Evolutionary conservation across 2,113 vertebrate species (phyloP).

Genomic region (Electrona antarctica): DNA sequence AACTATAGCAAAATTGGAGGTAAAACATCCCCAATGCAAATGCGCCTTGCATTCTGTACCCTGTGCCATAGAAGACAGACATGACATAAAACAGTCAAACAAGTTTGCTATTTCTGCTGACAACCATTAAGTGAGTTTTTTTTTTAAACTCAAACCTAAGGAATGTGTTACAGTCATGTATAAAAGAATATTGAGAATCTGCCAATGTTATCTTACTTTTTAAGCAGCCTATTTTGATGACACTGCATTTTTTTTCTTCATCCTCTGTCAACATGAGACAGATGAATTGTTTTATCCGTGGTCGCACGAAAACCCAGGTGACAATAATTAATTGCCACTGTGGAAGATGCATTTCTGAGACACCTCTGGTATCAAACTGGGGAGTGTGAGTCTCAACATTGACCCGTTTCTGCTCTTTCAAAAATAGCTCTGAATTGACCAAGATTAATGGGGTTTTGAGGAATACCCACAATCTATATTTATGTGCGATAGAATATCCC

Average conservation of each 20-base stretch:
- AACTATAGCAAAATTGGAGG: too few relatives aligned
- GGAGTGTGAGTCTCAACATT: slow-evolving; percentile 68
- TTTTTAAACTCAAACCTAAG: too few relatives aligned
- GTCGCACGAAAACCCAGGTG: slow-evolving; percentile 63
- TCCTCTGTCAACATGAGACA: slow-evolving; percentile 44
- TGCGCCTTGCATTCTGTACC: too few relatives aligned
- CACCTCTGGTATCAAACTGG: slow-evolving; percentile 59
- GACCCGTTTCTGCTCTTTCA: slow-evolving; percentile 78
- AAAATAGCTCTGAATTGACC: slow-evolving; percentile 81
- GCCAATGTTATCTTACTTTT: slow-evolving; percentile 37
- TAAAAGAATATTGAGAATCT: slow-evolving; percentile 27
- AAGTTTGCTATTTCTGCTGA: too few relatives aligned
- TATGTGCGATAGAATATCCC: slow-evolving; percentile 63
- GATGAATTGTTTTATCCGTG: slow-evolving; percentile 68
- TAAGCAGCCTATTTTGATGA: slow-evolving; percentile 64
- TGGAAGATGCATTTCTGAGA: slow-evolving; percentile 68
- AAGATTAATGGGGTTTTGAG: slow-evolving; percentile 76
- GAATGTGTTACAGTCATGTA: neutral
- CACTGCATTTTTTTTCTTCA: slow-evolving; percentile 67
- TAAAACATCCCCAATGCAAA: too few relatives aligned
- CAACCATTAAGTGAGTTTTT: too few relatives aligned
- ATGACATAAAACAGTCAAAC: too few relatives aligned
- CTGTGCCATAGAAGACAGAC: too few relatives aligned
- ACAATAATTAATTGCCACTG: slow-evolving; percentile 75
- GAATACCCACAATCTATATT: slow-evolving; percentile 57